phyloP scores from a whole-genome alignment of 1,140 invertebrate genomes.

The Lepidurus apus region DNA sequence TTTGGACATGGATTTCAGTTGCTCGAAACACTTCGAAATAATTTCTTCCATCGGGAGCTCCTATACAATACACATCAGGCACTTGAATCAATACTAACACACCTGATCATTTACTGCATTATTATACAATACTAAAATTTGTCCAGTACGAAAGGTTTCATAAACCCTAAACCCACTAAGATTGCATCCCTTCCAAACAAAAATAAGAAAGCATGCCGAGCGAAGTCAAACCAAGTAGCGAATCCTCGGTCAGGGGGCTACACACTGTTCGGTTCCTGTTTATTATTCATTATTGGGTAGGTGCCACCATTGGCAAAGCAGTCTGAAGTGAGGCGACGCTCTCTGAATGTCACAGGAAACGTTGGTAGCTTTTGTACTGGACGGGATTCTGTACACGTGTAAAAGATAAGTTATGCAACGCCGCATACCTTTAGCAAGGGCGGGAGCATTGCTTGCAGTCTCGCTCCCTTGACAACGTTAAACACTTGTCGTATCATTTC shows the following conservation, averaged over 20 bases:
- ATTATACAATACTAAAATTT: neutral
- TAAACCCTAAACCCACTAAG: neutral
- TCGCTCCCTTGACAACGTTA: constrained; percentile 37
- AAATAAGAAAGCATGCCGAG: too few relatives aligned
- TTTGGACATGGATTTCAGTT: constrained; percentile 41
- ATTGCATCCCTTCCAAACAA: too few relatives aligned
- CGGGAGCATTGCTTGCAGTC: constrained; percentile 40
- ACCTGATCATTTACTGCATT: neutral
- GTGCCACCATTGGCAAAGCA: too few relatives aligned
- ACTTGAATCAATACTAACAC: neutral
- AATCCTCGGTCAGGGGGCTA: too few relatives aligned
- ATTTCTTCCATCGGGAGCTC: constrained; percentile 39
- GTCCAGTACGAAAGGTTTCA: too few relatives aligned
- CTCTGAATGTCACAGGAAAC: too few relatives aligned
- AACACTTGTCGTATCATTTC: constrained; percentile 42
- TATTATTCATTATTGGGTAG: too few relatives aligned
- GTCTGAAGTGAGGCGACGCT: too few relatives aligned
- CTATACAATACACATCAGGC: constrained; percentile 34
- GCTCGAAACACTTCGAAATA: constrained; percentile 41
- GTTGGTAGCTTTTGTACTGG: too few relatives aligned
- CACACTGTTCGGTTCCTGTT: too few relatives aligned
- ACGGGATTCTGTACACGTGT: neutral
- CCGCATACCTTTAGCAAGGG: constrained; percentile 39
- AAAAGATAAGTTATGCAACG: neutral
- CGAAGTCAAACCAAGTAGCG: too few relatives aligned